phyloP scores from a whole-genome alignment of 2,888 invertebrate genomes.

The Pollenia angustigena region DNA sequence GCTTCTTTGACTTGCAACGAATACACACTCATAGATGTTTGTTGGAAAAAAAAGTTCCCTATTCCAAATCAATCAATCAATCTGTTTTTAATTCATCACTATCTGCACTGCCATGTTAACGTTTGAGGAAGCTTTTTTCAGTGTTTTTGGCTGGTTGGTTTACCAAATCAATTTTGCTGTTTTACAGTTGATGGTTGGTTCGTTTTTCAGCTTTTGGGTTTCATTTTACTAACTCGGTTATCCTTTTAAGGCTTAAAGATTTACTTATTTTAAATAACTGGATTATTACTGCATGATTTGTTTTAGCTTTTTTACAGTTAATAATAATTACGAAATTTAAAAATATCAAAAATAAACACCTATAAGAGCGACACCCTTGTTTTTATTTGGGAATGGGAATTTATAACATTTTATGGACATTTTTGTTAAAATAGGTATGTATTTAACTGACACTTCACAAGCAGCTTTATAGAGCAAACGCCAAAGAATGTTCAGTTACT shows the following conservation, averaged over 20 bases:
- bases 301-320: not conserved
- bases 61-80: not conserved
- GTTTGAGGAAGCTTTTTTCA: conserved; percentile 59
- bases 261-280: conserved; percentile 10
- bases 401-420: too few relatives aligned
- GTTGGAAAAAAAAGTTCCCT: conserved; percentile 4
- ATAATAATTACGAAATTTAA: conserved; percentile 5
- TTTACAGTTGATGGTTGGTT: conserved; percentile 3
- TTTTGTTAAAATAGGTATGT: too few relatives aligned
- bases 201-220: not conserved
- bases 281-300: not conserved
- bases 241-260: conserved; percentile 46
- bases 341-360: too few relatives aligned
- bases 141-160: not conserved
- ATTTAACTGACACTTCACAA: too few relatives aligned
- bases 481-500: too few relatives aligned
- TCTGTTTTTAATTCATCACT: conserved; percentile 26
- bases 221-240: conserved; percentile 43
- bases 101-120: not conserved
- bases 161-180: not conserved
- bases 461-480: too few relatives aligned
- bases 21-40: not conserved
- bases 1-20: conserved; percentile 15
- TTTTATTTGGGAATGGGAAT: too few relatives aligned
- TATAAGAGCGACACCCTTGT: too few relatives aligned